Evolutionary conservation across 2,888 invertebrate species (phyloP), one percentile per base, ranked within the genome.

Genomic region (Epistrophe eligans): DNA sequence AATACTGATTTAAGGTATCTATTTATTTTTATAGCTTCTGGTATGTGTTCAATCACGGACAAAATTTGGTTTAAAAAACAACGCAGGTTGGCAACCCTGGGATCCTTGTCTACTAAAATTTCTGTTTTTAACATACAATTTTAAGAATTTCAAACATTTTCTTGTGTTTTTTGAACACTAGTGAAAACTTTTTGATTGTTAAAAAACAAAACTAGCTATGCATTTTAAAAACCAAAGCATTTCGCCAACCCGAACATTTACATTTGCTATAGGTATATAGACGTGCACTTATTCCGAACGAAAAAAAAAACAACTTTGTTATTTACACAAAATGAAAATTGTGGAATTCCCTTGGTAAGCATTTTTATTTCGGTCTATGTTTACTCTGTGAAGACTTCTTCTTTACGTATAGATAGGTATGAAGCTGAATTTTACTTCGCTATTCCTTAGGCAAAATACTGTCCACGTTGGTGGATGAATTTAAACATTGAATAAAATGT

Each of bases 331-430:
- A 79, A n/a, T 55, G 48, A 48, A 79, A 79, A 79, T 71, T 74
- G 57, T 79, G 58, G 71, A 79, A 83, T 83, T 79, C 43, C 67
- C 70, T n/a, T 62, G 67, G 13, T 35, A 62, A 38, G 70, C 45
- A 70, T 64, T 57, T 77, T 55, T 48, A 58, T 55, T 40, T 10
- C 11, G 2, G n/a, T 57, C 58, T 35, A 48, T 73, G 28, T 40
- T 35, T 52, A 15, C 66, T 28, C 67, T 17, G 45, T 35, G 15
- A 24, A 24, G 24, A 45, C 38, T 55, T 32, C 55, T 57, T 32
- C 13, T 48, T 4, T 58, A 50, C n/a, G 35, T 79, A 35, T 7
- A 8, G 0, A 35, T 1, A 35, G 9, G 35, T 50, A 50, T 28
- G 57, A 9, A 32, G 10, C 19, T 38, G 11, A 13, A 10, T 71